Base-by-base conservation (phyloP, 2,888 invertebrate species). In the Amblyteles armatorius region DNA sequence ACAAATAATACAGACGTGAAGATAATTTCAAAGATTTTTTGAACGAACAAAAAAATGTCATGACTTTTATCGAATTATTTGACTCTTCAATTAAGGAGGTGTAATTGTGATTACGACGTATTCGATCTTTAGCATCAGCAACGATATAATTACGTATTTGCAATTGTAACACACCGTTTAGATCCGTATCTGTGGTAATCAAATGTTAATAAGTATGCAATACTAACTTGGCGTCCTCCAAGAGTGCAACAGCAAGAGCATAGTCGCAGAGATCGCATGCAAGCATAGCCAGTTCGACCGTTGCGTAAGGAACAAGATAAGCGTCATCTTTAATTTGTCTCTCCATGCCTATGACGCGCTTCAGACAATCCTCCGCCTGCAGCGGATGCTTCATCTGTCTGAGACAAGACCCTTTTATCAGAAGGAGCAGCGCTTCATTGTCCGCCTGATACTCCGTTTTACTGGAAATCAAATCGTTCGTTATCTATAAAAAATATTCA, bases 271-370 rank as follows among this genome's bases (percentile, higher is more conserved):
- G 95, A 57, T 96, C 95, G 91, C 96, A 95, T 92, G 97, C 96
- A 80, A 98, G 95, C 91, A 98, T 95, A 0, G 97, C 99, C 90
- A 98, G 95, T 94, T 99, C 99, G 16, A 97, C 97, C 72, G 96
- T 95, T 3, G 98, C 96, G 93, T 97, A 99, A 0, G 99, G 99
- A 19, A 98, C 94, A 79, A 99, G 94, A 94, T 97, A 98, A 0
- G 95, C 95, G 92, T 99, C 98, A 86, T 97, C 97, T 83, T 97
- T 96, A 82, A 99, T 95, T 71, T 96, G 95, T 89, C 96, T 96
- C 89, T 97, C 96, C 91, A 96, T 92, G 74, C 95, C 94, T 83
- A 97, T 94, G 11, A 97, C 96, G 86, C 95, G 95, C 89, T 94
- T 95, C 80, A 97, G 95, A 92, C 96, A 96, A 91, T 97, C 96